Conservation (phyloP, 2,113 vertebrate species). For the Plecotus auritus region DNA sequence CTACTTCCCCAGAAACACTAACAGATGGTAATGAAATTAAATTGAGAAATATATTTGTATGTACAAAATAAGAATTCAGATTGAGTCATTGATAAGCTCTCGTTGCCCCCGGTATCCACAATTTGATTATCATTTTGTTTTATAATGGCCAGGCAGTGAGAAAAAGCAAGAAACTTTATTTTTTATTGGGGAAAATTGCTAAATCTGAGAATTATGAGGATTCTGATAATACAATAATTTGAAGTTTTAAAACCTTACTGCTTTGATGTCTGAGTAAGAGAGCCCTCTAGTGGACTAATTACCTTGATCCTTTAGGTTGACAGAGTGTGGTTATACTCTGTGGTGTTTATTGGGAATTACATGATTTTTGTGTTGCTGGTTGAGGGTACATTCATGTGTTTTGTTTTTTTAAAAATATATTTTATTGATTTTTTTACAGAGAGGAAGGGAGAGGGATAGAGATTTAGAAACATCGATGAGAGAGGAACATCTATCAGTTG, state of each 20-base stretch:
- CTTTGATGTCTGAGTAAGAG: neutral
- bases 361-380: neutral
- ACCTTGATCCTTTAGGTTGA: neutral
- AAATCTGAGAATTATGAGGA: neutral
- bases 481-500: too few relatives aligned
- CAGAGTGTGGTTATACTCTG: neutral
- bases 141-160: neutral
- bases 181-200: neutral
- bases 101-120: neutral
- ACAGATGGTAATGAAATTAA: constrained; percentile 64
- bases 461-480: too few relatives aligned
- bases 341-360: neutral
- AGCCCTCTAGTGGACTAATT: neutral
- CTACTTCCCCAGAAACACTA: constrained; percentile 50
- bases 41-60: neutral
- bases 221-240: neutral
- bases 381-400: neutral
- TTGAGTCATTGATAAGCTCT: neutral
- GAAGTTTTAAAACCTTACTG: constrained; percentile 32
- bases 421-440: too few relatives aligned
- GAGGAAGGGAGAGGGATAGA: too few relatives aligned
- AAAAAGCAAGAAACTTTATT: constrained; percentile 22
- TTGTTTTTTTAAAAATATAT: neutral
- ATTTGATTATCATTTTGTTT: constrained; percentile 19
- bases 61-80: neutral